A percentile compares a stretch with the other conserved stretches of the same genome.
These are phyloP conservation scores for Drosophila tanythrix DNA, from an alignment of 2,888 invertebrate genomes.

Conservation along the genomic window DNA sequence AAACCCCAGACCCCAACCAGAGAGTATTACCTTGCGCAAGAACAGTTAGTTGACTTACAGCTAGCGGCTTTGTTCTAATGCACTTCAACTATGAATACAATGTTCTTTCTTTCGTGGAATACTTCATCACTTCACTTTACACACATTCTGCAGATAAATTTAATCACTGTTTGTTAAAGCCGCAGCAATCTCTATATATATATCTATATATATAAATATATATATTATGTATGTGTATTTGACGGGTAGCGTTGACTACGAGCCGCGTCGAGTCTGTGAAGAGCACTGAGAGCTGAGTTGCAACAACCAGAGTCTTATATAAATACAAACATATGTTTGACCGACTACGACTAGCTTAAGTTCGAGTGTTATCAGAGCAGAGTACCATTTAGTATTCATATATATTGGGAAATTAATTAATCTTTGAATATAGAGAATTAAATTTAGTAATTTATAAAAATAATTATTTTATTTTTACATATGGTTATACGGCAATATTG, in stretches of 20 bases:
- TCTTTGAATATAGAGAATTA: too few species aligned
- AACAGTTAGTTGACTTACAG: conserved; percentile 3
- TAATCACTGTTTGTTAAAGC: not conserved
- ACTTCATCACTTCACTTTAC: not conserved
- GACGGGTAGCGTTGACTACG: not conserved
- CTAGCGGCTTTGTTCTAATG: not conserved
- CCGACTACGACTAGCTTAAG: not conserved
- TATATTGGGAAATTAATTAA: not conserved
- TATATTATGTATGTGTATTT: not conserved
- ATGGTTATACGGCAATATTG: not conserved
- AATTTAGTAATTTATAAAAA: too few species aligned
- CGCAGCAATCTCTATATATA: not conserved
- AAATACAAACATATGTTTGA: not conserved
- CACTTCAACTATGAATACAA: not conserved
- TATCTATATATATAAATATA: not conserved
- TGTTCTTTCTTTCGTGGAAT: not conserved
- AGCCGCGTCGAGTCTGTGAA: not conserved
- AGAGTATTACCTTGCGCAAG: not conserved
- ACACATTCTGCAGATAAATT: not conserved
- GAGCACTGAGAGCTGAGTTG: not conserved
- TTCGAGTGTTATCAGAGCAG: conserved; percentile 9
- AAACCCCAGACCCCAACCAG: not conserved
- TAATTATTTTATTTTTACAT: not conserved
- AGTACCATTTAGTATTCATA: not conserved
- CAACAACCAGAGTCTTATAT: not conserved